Evolutionary conservation across 2,113 vertebrate species (phyloP), one percentile per base, ranked within the genome.

Genomic region (Amphilophus citrinellus): DNA sequence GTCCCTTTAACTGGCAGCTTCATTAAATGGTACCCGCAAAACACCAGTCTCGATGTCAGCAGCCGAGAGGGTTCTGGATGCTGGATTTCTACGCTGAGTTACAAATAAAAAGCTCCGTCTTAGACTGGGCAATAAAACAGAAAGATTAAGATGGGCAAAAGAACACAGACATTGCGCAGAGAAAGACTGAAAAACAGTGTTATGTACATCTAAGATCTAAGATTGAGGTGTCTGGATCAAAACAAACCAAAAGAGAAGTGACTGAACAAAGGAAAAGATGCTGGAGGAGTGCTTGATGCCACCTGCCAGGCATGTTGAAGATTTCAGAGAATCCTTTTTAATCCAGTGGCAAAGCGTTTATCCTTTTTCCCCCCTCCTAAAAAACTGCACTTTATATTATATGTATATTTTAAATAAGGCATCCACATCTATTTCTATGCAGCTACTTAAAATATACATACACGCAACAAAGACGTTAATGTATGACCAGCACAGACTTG

Each of bases 301-400:
- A 53, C 44, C 20, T 71, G 44, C 50, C 66, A 20, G 44, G 10
- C 6, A 53, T 53, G 44, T 53, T 4, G 10, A 53, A 53, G 42
- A 71, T 71, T 71, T 27, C 66, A 32, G 27, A 73, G 66, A 73
- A 73, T 73, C 50, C n/a, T 32, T 32, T 73, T 53, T 53, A 11
- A 73, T 13, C 24, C 7, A 53, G 15, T 50, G 13, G 6, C 47
- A 50, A 50, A 5, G 15, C 47, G 2, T 50, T 50, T 73, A 32
- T 20, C n/a, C 44, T 32, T 3, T 10, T 50, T 71, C 27, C 66
- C 10, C 27, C 42, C 32, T 47, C 44, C 17, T 18, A 18, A 18
- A 18, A 53, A 53, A 18, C 15, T 73, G 27, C 44, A 56, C 27
- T 56, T 56, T 39, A 39, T 39, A 39, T 10, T 39, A 10, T 10